Evolutionary conservation across 2,113 vertebrate genomes (phyloP).

Genomic region (Trogon melanurus): DNA sequence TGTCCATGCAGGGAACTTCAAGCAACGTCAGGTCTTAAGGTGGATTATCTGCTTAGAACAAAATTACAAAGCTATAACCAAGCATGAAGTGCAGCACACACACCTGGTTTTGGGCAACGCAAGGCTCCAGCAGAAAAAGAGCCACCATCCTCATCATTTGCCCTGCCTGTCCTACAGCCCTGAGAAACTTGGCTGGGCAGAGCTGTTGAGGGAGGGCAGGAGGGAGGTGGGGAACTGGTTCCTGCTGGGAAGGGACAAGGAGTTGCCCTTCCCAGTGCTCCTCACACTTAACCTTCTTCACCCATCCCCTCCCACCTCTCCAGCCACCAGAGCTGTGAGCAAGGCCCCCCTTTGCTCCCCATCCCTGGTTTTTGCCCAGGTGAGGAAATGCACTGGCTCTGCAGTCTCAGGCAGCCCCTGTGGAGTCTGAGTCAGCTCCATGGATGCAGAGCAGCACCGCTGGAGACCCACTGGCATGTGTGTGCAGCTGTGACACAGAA

Average conservation of each 20-base stretch:
- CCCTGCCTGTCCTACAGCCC: neutral
- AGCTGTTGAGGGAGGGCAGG: neutral
- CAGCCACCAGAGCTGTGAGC: neutral
- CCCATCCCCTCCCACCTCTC: neutral
- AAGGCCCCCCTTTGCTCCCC: neutral
- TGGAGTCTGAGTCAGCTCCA: neutral
- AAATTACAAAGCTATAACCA: neutral
- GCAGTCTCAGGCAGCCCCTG: neutral
- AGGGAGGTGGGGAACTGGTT: neutral
- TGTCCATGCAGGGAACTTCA: neutral
- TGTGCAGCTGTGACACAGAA: neutral
- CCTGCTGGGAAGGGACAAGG: neutral
- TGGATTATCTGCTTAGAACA: neutral
- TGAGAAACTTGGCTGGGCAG: neutral
- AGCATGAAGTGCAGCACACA: neutral
- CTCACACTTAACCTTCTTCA: neutral
- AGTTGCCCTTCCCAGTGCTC: neutral
- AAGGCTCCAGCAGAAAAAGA: neutral
- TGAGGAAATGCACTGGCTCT: neutral
- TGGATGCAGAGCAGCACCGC: neutral
- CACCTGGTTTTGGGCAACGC: neutral
- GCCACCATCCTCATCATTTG: fast-evolving
- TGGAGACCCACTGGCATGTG: neutral
- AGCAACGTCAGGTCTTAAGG: neutral
- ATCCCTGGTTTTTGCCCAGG: neutral